phyloP scores from a whole-genome alignment of 2,113 vertebrate species.

The Cnemophilus loriae region DNA sequence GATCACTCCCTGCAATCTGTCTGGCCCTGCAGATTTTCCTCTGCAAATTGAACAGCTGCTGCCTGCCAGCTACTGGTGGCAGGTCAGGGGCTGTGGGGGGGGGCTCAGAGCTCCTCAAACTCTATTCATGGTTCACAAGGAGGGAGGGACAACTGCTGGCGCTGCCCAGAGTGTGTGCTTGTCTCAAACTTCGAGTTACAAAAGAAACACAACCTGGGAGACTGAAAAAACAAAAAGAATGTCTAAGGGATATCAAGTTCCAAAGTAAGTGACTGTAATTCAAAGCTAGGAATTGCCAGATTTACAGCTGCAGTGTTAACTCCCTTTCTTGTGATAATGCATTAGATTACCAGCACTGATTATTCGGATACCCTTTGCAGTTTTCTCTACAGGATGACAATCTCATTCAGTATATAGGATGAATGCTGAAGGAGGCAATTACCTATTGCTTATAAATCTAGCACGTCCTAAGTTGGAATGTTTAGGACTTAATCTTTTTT shows the following conservation, averaged over 20 bases:
- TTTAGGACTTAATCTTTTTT: not conserved
- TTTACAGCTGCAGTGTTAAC: not conserved
- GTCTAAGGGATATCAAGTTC: not conserved
- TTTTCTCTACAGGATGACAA: not conserved
- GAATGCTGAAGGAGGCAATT: not conserved
- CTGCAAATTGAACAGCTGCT: not conserved
- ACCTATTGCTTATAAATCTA: not conserved
- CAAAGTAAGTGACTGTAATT: not conserved
- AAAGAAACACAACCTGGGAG: not conserved
- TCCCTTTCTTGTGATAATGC: not conserved
- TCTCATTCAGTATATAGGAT: not conserved
- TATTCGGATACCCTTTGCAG: not conserved
- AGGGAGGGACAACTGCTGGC: not conserved
- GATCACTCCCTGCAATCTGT: not conserved
- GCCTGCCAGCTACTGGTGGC: not conserved
- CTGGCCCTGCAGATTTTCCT: not conserved
- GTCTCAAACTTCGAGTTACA: not conserved
- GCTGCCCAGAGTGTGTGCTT: accelerated
- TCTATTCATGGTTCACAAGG: not conserved
- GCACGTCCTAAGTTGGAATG: not conserved
- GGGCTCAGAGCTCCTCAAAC: not conserved
- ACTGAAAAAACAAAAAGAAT: not conserved
- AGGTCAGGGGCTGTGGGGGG: not conserved
- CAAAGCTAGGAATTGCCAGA: not conserved
- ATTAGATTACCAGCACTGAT: not conserved